Evolutionary conservation across 2,888 invertebrate species (phyloP).

Genomic region (Cantharis lateralis): DNA sequence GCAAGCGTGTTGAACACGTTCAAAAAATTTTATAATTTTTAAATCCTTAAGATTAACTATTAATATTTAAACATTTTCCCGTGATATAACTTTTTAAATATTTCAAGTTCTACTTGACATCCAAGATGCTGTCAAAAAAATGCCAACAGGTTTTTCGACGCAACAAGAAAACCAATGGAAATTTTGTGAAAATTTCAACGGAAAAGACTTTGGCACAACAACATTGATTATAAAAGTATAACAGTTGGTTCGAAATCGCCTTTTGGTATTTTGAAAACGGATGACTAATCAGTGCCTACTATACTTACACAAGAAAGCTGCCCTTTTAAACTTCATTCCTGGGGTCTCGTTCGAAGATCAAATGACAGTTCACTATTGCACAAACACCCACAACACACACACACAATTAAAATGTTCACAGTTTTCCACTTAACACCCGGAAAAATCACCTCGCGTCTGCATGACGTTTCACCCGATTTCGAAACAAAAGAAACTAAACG

Average conservation of each 20-base stretch:
- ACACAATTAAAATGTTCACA: not conserved
- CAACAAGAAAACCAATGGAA: not conserved
- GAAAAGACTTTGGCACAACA: not conserved
- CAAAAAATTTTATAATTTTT: too few relatives aligned
- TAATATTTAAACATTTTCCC: too few relatives aligned
- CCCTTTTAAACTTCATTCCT: not conserved
- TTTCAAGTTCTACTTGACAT: not conserved
- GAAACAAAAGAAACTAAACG: not conserved
- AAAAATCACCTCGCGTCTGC: not conserved
- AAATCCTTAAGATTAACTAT: too few relatives aligned
- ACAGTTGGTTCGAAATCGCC: too few relatives aligned
- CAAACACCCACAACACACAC: not conserved
- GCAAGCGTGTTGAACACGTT: too few relatives aligned
- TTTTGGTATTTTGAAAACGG: not conserved
- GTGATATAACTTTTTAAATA: too few relatives aligned
- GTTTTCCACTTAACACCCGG: not conserved
- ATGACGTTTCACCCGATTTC: not conserved
- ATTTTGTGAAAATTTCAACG: not conserved
- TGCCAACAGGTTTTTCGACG: not conserved
- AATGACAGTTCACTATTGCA: not conserved
- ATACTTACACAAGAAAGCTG: not conserved
- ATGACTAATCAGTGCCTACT: too few relatives aligned
- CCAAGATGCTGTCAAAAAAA: not conserved
- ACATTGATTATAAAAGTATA: not conserved
- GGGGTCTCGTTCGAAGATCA: not conserved